Evolutionary conservation across 1,140 invertebrate genomes (phyloP), one percentile per base, ranked within the genome.

Genomic region (Drosophila guanche): DNA sequence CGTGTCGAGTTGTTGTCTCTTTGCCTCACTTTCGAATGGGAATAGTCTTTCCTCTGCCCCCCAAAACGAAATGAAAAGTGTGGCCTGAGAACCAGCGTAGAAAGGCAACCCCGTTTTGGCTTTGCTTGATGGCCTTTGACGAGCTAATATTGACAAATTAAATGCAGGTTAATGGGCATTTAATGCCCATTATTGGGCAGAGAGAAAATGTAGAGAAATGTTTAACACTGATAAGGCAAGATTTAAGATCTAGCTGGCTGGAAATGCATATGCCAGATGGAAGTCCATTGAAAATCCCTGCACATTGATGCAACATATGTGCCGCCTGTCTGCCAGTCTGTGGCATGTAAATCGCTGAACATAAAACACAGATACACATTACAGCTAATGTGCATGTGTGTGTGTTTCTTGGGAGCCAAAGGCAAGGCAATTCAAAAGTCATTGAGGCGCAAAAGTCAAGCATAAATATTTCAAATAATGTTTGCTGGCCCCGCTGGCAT

Each of bases 371-470:
- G 7, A 48, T 20, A 52, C 23, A 68, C 33, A 45, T 22, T 58
- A 23, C 20, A 10, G 14, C 53, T 50, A 61, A 41, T 55, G 14
- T 33, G 41, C 51, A 27, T 16, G 54, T 48, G 22, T 58, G 57
- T 50, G 56, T 58, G 56, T 56, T 33, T 59, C 65, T 61, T 10
- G 56, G 83, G 83, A 88, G 83, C 83, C 83, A 86, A 88, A 88
- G 84, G 84, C 83, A 88, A 85, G 83, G 83, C 83, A 88, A 88
- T 88, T 88, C 83, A 88, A 88, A 88, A 88, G 83, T 88, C 83
- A 88, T 88, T 88, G 83, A 88, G 83, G 83, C 83, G 84, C 83
- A 88, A 88, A 88, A 88, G 83, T 88, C 84, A 88, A 83, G 83
- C 83, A 88, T 88, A 88, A 88, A 89, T 89, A 88, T 86, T 86